These are phyloP conservation scores for Emydocephalus ijimae DNA, from an alignment of 2,113 vertebrate genomes.

Conservation along the genomic window DNA sequence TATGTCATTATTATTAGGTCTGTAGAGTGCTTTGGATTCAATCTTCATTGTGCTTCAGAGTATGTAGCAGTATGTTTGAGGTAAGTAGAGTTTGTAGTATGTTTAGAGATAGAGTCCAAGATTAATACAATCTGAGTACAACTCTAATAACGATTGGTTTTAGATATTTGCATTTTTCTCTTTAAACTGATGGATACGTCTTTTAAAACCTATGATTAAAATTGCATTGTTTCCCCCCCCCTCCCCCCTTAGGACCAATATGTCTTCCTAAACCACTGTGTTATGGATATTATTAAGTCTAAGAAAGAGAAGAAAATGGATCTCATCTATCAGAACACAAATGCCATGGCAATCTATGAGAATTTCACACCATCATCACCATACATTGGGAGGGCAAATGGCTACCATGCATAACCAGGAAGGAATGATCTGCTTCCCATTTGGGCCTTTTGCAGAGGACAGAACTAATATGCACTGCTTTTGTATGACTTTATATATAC, in stretches of 20 bases:
- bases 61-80: neutral
- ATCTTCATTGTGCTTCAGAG: neutral
- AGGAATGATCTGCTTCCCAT: neutral
- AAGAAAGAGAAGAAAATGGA: slow-evolving; percentile 84
- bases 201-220: neutral
- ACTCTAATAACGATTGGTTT: neutral
- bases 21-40: neutral
- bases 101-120: neutral
- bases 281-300: slow-evolving; percentile 87
- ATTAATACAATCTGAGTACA: neutral
- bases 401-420: slow-evolving; percentile 64
- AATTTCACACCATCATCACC: slow-evolving; percentile 69
- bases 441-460: slow-evolving; percentile 8
- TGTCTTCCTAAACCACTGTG: slow-evolving; percentile 91
- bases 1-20: neutral
- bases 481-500: slow-evolving; percentile 42
- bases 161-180: neutral
- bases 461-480: slow-evolving; percentile 32
- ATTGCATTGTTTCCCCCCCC: slow-evolving; percentile 20
- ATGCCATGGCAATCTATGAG: slow-evolving; percentile 85
- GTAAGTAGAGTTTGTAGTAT: neutral
- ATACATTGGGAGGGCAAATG: slow-evolving; percentile 67
- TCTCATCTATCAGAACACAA: slow-evolving; percentile 90
- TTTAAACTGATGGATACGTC: neutral
- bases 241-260: slow-evolving; percentile 85